phyloP scores from a whole-genome alignment of 2,113 vertebrate genomes.

The Tichodroma muraria region DNA sequence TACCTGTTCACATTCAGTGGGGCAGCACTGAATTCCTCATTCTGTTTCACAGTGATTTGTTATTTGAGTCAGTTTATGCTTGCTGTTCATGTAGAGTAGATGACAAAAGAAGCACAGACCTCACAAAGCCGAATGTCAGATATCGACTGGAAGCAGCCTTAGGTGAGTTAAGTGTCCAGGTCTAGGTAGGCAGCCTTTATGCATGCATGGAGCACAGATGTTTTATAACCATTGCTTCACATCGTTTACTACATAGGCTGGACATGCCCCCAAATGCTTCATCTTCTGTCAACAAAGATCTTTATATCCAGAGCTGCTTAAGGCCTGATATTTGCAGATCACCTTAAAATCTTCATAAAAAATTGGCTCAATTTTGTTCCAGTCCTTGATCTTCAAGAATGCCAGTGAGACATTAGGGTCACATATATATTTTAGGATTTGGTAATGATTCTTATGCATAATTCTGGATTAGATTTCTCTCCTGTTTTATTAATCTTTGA shows the following conservation, averaged over 20 bases:
- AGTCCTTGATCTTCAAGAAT: background rate
- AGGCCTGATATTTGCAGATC: background rate
- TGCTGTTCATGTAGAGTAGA: background rate
- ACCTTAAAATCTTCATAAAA: background rate
- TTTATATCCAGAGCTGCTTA: background rate
- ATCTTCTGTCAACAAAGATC: background rate
- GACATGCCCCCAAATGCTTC: background rate
- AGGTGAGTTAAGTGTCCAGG: background rate
- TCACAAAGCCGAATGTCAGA: background rate
- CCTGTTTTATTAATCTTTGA: background rate
- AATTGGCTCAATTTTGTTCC: background rate
- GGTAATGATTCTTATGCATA: background rate
- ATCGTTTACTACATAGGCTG: background rate
- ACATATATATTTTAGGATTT: background rate
- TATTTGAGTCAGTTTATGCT: background rate
- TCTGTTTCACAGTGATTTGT: background rate
- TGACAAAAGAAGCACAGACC: background rate
- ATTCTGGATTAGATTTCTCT: background rate
- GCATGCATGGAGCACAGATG: background rate
- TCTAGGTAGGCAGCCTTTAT: background rate
- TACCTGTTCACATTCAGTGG: background rate
- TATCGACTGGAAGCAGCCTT: background rate
- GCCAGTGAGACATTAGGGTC: background rate
- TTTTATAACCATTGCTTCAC: background rate
- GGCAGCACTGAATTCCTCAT: background rate